Conservation (phyloP, 2,113 vertebrate genomes). For the Dermatemys mawii region DNA sequence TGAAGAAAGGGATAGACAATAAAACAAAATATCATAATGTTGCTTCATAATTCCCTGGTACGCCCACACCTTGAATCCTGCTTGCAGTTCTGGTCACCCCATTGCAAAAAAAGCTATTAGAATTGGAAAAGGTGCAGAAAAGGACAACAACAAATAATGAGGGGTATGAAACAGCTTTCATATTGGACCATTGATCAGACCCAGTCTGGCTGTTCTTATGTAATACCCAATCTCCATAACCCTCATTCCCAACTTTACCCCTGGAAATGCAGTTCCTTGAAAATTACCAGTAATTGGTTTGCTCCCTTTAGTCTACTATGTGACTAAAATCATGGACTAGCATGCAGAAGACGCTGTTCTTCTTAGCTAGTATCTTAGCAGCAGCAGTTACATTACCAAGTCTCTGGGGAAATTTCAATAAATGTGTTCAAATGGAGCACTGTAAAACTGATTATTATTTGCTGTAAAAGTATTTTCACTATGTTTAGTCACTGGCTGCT, state of each 20-base stretch:
- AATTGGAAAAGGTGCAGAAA: background rate
- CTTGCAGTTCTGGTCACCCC: background rate
- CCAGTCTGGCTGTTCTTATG: background rate
- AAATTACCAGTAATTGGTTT: slow-evolving; percentile 52
- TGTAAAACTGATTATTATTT: slow-evolving; percentile 22
- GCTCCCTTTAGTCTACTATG: slow-evolving; percentile 31
- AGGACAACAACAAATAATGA: background rate
- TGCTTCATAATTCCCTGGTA: background rate
- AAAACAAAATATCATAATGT: background rate
- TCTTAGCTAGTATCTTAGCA: slow-evolving; percentile 38
- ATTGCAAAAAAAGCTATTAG: background rate
- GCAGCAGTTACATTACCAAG: slow-evolving; percentile 20
- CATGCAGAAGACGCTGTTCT: slow-evolving; percentile 26
- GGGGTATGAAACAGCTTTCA: background rate
- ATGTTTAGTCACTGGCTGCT: background rate
- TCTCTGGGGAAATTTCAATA: slow-evolving; percentile 49
- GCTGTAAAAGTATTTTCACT: background rate
- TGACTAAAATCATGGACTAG: slow-evolving; percentile 23
- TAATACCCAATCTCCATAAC: background rate
- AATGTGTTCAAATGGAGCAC: slow-evolving; percentile 48
- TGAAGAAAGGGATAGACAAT: background rate
- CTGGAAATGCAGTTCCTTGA: slow-evolving; percentile 19
- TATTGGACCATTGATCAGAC: background rate
- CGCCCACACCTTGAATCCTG: background rate
- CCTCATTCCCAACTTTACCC: background rate